phyloP scores from a whole-genome alignment of 2,888 invertebrate species.

The Chrysolina oricalcia region DNA sequence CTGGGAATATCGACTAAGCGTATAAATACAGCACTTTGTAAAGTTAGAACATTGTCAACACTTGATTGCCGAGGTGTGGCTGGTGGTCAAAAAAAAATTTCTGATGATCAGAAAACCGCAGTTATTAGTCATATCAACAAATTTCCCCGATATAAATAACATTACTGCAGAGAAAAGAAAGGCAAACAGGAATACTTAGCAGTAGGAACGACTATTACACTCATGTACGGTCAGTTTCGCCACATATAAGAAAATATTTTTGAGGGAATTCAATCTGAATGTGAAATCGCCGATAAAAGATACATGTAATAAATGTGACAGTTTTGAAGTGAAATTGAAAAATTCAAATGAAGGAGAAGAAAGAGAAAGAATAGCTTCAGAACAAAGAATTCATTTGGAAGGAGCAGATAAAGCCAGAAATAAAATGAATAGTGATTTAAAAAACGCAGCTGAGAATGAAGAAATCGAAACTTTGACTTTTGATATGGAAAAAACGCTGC shows the following conservation, averaged over 20 bases:
- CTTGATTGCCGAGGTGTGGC: constrained; percentile 28
- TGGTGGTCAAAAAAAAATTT: constrained; percentile 33
- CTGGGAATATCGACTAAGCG: too few species aligned
- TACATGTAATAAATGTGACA: constrained; percentile 35
- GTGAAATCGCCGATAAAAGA: constrained; percentile 30
- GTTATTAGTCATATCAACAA: constrained; percentile 31
- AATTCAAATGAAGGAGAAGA: too few species aligned
- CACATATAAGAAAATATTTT: constrained; percentile 33
- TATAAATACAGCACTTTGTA: constrained; percentile 32
- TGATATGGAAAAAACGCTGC: too few species aligned
- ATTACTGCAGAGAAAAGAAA: constrained; percentile 29
- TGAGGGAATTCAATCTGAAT: constrained; percentile 30
- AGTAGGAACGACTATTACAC: constrained; percentile 28
- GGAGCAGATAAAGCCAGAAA: constrained; percentile 29
- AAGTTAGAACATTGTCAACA: constrained; percentile 21
- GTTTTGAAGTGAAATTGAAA: too few species aligned
- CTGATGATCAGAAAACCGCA: constrained; percentile 27
- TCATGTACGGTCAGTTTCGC: constrained; percentile 28
- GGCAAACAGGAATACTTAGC: constrained; percentile 30
- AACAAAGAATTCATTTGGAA: constrained; percentile 6
- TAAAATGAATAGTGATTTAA: constrained; percentile 36
- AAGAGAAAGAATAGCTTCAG: too few species aligned
- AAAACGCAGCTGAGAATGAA: too few species aligned
- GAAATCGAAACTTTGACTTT: too few species aligned
- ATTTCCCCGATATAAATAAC: constrained; percentile 33